Evolutionary conservation across 2,797 vertebrate genomes (phyloP).

Genomic region (Kryptolebias ocellatus): DNA sequence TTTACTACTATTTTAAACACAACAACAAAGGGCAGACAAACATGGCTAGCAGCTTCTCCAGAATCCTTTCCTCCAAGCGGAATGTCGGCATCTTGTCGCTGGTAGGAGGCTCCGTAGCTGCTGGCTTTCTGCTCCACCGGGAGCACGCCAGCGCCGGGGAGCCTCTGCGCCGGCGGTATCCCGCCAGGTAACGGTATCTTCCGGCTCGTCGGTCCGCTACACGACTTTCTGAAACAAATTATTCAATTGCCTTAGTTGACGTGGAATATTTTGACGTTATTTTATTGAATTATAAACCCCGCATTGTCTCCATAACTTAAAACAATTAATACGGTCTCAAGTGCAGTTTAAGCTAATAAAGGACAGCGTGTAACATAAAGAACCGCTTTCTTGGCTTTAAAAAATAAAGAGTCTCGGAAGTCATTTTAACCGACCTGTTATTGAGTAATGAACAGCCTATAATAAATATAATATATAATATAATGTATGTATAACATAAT

Average conservation of each 20-base stretch:
- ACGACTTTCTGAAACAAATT: not conserved
- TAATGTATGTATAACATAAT: not conserved
- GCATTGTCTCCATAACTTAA: too few relatives aligned
- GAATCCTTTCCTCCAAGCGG: constrained; percentile 83
- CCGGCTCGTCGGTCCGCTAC: not conserved
- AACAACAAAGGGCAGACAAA: not conserved
- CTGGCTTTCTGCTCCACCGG: constrained; percentile 85
- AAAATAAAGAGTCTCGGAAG: too few relatives aligned
- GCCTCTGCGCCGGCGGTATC: constrained; percentile 87
- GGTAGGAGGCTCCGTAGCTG: constrained; percentile 88
- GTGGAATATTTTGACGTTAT: not conserved
- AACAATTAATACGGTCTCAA: not conserved
- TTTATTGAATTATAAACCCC: not conserved
- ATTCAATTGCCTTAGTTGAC: too few relatives aligned
- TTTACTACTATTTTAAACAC: not conserved
- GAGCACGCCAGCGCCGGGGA: constrained; percentile 84
- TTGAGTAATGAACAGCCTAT: not conserved
- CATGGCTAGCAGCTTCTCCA: constrained; percentile 90
- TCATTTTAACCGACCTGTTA: not conserved
- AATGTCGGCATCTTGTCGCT: constrained; percentile 85
- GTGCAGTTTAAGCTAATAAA: not conserved
- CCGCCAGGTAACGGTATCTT: constrained; percentile 85
- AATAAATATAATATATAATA: not conserved
- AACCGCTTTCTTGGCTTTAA: not conserved
- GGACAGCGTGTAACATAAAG: not conserved